phyloP scores from a whole-genome alignment of 2,888 invertebrate genomes.

The Bhutanitis thaidina region DNA sequence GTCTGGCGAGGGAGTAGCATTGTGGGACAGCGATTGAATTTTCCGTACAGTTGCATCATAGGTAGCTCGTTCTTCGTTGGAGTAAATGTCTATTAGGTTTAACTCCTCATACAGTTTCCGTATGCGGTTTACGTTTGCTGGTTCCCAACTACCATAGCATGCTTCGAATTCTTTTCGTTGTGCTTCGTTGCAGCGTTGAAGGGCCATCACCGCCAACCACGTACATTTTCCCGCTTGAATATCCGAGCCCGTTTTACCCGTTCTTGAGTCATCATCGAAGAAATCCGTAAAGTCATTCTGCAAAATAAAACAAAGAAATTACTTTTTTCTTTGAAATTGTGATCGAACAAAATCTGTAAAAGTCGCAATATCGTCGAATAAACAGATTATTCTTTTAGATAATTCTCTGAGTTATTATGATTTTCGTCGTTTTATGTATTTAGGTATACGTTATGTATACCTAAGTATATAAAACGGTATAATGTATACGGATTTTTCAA shows the following conservation, averaged over 20 bases:
- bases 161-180: conserved; percentile 78
- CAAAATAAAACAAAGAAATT: not conserved
- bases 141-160: conserved; percentile 84
- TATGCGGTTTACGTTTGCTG: conserved; percentile 7
- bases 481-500: no score
- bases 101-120: conserved; percentile 5
- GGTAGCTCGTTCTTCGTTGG: conserved; percentile 1
- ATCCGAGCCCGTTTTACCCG: conserved; percentile 93
- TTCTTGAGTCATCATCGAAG: conserved; percentile 39
- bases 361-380: no score
- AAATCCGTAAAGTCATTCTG: conserved; percentile 16
- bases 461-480: no score
- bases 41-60: conserved; percentile 2
- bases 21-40: conserved; percentile 1
- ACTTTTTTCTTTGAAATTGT: no score
- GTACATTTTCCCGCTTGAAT: conserved; percentile 96
- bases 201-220: conserved; percentile 92
- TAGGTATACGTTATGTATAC: no score
- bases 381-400: no score
- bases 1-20: not conserved
- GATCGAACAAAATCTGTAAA: no score
- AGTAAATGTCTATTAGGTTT: not conserved
- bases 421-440: no score
- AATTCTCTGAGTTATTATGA: no score
- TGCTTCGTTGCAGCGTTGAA: conserved; percentile 83